These are phyloP conservation scores for Therioaphis trifolii DNA, from an alignment of 2,888 invertebrate species.

Conservation along the genomic window DNA sequence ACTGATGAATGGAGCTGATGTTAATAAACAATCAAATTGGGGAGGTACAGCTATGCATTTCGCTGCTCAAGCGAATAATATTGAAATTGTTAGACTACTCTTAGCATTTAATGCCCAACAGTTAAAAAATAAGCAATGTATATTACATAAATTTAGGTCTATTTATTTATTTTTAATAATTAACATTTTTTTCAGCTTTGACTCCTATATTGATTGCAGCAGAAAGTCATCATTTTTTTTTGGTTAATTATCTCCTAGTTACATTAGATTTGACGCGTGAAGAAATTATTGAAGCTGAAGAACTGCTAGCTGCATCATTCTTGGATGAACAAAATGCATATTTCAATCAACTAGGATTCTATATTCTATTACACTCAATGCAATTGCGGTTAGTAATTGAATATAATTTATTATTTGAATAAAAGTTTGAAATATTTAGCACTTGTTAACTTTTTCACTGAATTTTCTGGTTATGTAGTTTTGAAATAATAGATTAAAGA, in stretches of 20 bases:
- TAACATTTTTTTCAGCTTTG: conserved; percentile 72
- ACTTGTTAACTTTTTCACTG: too few relatives aligned
- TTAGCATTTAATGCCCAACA: conserved; percentile 80
- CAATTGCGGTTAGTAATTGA: conserved; percentile 73
- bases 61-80: conserved; percentile 88
- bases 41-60: conserved; percentile 92
- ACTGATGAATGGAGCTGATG: conserved; percentile 80
- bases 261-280: conserved; percentile 76
- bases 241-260: conserved; percentile 80
- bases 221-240: conserved; percentile 82
- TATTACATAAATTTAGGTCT: conserved; percentile 57
- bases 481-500: too few relatives aligned
- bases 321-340: conserved; percentile 94
- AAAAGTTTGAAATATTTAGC: too few relatives aligned
- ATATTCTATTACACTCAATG: conserved; percentile 84
- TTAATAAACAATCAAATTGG: conserved; percentile 85
- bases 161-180: neutral
- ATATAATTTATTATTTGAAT: neutral
- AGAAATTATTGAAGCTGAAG: conserved; percentile 84
- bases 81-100: conserved; percentile 80
- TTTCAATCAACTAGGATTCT: conserved; percentile 80
- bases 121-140: conserved; percentile 80
- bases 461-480: too few relatives aligned
- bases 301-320: conserved; percentile 90
- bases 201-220: conserved; percentile 88